Conservation (phyloP, 2,113 vertebrate species). For the Ochotona princeps region DNA sequence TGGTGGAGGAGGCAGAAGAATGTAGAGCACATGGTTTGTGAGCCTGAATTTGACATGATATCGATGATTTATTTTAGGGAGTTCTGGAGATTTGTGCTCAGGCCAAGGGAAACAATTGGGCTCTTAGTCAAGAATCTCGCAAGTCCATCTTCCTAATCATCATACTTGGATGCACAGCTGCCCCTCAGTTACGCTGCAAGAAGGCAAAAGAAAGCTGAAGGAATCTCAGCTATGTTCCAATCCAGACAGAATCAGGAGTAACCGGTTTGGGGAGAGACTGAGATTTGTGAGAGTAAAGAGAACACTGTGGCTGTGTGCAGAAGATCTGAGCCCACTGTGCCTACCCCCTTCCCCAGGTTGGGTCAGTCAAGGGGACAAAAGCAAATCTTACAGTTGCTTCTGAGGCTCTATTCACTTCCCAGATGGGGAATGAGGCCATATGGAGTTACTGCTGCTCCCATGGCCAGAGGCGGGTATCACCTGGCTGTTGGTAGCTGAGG, state of each 20-base stretch:
- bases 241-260: slow-evolving; percentile 15
- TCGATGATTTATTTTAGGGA: slow-evolving; percentile 81
- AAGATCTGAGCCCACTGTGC: not conserved
- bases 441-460: not conserved
- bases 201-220: slow-evolving; percentile 62
- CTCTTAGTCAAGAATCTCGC: slow-evolving; percentile 79
- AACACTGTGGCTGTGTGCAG: not conserved
- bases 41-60: slow-evolving; percentile 76
- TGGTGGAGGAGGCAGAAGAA: not conserved
- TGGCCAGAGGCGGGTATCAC: not conserved
- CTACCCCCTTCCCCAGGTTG: no score
- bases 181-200: slow-evolving; percentile 34
- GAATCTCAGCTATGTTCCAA: slow-evolving; percentile 59
- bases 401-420: not conserved
- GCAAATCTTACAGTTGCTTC: not conserved
- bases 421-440: not conserved
- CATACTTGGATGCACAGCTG: slow-evolving; percentile 73
- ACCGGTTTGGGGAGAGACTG: not conserved
- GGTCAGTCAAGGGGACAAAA: not conserved
- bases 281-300: not conserved
- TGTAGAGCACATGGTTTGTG: slow-evolving; percentile 68
- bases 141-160: slow-evolving; percentile 77
- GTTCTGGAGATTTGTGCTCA: slow-evolving; percentile 76
- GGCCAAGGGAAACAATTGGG: slow-evolving; percentile 76
- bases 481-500: not conserved